Evolutionary conservation across 2,113 vertebrate species (phyloP), one percentile per base, ranked within the genome.

Genomic region (Tor tambroides): DNA sequence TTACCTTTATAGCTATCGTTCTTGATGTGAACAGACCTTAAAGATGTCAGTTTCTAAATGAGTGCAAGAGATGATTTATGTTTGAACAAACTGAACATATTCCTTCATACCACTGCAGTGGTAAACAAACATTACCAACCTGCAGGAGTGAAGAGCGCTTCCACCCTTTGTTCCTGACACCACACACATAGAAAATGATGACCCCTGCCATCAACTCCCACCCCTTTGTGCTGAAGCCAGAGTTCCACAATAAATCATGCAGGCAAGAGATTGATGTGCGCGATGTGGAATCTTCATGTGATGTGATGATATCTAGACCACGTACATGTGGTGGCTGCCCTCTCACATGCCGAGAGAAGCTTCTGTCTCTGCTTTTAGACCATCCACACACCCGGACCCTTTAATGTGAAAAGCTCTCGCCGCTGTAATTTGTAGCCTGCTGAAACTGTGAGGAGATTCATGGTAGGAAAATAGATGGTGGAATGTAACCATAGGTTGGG

Each of bases 281-380:
- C 17, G 23, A 46, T 74, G 87, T 90, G 89, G 92, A 92, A 93
- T 93, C 88, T 91, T 92, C 91, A 93, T 92, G 91, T 91, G 91
- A 93, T 91, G 92, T 92, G 93, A 92, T 76, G 88, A 93, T 91
- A 91, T 93, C 90, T 92, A 91, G 85, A 93, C 93, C 91, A 90
- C 26, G 84, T 84, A 69, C 49, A 75, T 80, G 79, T 85, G 46
- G 83, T 71, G 79, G 84, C 84, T 85, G 85, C 90, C 88, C 86
- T 74, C 83, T 85, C 80, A 3, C 91, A 89, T 90, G 88, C 89
- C 87, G 15, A 17, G 35, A 83, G 74, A 1, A 59, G 19, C 85
- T 87, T 78, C 59, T 30, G 43, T 56, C 80, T 83, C 90, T 91
- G 87, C 88, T 90, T 91, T 92, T 88, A 93, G 89, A 87, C 89